phyloP scores from a whole-genome alignment of 1,140 invertebrate species.

The Brachionus paranguensis region DNA sequence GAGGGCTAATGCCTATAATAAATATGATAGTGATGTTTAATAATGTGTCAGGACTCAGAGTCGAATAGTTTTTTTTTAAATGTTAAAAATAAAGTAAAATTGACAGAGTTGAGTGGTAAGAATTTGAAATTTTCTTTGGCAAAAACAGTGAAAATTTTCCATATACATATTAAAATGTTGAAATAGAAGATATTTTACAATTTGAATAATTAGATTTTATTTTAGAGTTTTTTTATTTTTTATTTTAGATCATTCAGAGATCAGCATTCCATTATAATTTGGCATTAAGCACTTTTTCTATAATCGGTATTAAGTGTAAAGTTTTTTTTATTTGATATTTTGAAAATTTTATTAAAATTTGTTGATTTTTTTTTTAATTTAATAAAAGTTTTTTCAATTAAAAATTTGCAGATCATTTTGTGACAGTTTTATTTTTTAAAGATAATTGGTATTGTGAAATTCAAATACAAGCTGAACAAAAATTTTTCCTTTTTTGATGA shows the following conservation, averaged over 20 bases:
- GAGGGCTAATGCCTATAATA: not conserved
- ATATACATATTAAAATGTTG: not conserved
- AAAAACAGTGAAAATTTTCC: not conserved
- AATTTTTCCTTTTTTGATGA: too few relatives aligned
- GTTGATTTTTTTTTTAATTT: not conserved
- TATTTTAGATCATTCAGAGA: not conserved
- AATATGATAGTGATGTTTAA: constrained; percentile 33
- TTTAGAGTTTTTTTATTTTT: not conserved
- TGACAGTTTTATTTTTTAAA: too few relatives aligned
- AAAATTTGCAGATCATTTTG: too few relatives aligned
- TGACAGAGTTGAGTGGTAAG: not conserved
- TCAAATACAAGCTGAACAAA: too few relatives aligned
- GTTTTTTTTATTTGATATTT: not conserved
- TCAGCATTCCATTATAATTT: not conserved
- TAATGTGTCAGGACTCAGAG: not conserved
- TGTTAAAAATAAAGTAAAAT: not conserved
- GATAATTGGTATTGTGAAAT: too few relatives aligned
- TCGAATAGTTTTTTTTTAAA: not conserved
- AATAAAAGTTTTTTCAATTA: not conserved
- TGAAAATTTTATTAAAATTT: not conserved
- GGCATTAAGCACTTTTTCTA: not conserved
- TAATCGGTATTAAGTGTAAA: not conserved
- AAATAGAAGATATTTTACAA: not conserved
- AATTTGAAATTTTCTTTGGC: not conserved
- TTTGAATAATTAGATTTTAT: not conserved